Evolutionary conservation across 2,113 vertebrate species (phyloP).

Genomic region (Charadrius vociferus): DNA sequence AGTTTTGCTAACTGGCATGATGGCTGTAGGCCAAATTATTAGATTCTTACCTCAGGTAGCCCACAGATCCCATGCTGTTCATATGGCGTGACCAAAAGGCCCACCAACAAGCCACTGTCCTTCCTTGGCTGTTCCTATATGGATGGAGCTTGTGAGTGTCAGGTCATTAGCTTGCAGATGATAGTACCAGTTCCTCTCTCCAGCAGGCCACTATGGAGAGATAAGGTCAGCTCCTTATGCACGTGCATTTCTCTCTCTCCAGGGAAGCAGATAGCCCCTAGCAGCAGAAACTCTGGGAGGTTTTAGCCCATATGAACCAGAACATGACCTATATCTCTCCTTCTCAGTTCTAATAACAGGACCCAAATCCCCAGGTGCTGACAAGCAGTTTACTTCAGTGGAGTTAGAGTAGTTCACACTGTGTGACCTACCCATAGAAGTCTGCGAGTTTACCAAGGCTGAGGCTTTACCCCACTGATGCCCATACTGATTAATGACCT

Average conservation of each 20-base stretch:
- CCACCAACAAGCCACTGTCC: background rate
- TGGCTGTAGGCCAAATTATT: background rate
- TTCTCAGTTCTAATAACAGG: background rate
- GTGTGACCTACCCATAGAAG: background rate
- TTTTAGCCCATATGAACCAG: background rate
- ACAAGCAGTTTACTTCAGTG: background rate
- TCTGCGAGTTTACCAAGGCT: background rate
- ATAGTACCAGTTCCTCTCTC: background rate
- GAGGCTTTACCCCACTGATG: background rate
- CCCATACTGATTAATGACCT: background rate
- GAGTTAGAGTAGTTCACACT: background rate
- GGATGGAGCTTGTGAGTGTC: background rate
- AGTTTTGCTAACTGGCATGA: background rate
- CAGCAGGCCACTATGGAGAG: background rate
- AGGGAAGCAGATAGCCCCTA: background rate
- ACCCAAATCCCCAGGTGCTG: background rate
- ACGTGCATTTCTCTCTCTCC: background rate
- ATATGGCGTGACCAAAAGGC: accelerated
- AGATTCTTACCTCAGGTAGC: background rate
- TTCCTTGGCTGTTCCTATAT: background rate
- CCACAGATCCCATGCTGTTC: background rate
- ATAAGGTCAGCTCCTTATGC: background rate
- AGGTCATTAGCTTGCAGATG: background rate
- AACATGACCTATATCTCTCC: background rate
- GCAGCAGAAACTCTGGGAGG: background rate